Base-by-base conservation (phyloP, 2,888 invertebrate genomes). In the Syritta pipiens region DNA sequence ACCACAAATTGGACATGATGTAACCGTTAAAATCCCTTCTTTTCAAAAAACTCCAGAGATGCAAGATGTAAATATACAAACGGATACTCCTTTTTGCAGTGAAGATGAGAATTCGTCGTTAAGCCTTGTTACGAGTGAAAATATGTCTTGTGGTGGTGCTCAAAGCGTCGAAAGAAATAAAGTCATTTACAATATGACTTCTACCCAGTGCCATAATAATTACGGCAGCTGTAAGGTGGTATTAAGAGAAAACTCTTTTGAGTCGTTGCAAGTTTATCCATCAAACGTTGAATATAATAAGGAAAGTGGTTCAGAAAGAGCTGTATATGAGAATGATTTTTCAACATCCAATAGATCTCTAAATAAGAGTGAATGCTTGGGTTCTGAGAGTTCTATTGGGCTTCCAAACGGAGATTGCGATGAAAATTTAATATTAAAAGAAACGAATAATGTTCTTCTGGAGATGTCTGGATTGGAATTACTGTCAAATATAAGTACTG, bases 31-130 rank as follows among this genome's bases (percentile, higher is more conserved):
- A 22, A 14, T 44, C 7, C 35, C 71, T 10, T 24, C 6, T 24
- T 32, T 30, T 32, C 79, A 83, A 17, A 48, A 69, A 42, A 42
- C 83, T 67, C 90, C 91, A 1, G 92, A 92, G 75, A 94, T 94
- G n/a, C 95, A 92, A 86, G 95, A 95, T 84, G 95, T 95, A 0
- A 94, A 94, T 55, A 95, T 95, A 85, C 95, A 96, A 89, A 95
- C 95, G 0, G 95, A 95, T 84, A 93, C 94, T 14, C 92, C 93
- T 0, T 89, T 91, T 1, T 92, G 83, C 72, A 93, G 93, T 83
- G 94, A 94, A 62, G 93, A 94, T 81, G 94, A 88, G 65, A 86
- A 83, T 62, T 85, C 84, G 0, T 83, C 83, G n/a, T 35, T 85
- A 55, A 12, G 62, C 60, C 20, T n/a, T 55, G 35, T 42, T 22